Evolutionary conservation across 1,140 invertebrate species (phyloP).

Genomic region (Diuraphis noxia): DNA sequence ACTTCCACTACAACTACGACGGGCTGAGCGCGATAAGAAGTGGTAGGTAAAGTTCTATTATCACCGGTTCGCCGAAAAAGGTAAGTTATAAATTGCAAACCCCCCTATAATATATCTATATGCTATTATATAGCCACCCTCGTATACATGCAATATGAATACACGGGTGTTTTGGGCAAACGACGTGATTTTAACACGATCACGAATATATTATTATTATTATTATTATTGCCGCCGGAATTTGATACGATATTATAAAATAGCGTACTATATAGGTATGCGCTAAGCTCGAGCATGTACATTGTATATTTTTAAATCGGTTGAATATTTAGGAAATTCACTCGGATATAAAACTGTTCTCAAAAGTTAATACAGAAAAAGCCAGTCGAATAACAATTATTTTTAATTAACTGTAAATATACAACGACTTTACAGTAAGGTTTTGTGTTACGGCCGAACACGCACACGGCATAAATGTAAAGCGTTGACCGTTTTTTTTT

Average conservation of each 20-base stretch:
- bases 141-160: not conserved
- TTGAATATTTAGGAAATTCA: not conserved
- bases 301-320: not conserved
- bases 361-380: not conserved
- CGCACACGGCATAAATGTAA: slow-evolving; percentile 18
- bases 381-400: not conserved
- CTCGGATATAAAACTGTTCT: slow-evolving; percentile 13
- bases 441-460: slow-evolving; percentile 21
- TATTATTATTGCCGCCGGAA: not conserved
- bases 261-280: not conserved
- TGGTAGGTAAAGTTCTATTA: slow-evolving; percentile 33
- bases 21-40: slow-evolving; percentile 11
- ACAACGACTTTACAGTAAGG: not conserved
- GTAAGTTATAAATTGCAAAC: slow-evolving; percentile 17
- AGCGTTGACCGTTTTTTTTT: not conserved
- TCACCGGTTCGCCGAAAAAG: slow-evolving; percentile 6
- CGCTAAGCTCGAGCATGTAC: not conserved
- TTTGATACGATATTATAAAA: not conserved
- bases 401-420: slow-evolving; percentile 45
- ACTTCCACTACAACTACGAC: not conserved
- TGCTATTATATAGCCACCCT: not conserved
- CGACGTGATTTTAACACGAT: not conserved
- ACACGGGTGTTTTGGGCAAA: not conserved
- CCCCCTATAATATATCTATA: not conserved
- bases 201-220: not conserved